Conservation (phyloP, 2,888 invertebrate species). For the Octonoba sinensis region DNA sequence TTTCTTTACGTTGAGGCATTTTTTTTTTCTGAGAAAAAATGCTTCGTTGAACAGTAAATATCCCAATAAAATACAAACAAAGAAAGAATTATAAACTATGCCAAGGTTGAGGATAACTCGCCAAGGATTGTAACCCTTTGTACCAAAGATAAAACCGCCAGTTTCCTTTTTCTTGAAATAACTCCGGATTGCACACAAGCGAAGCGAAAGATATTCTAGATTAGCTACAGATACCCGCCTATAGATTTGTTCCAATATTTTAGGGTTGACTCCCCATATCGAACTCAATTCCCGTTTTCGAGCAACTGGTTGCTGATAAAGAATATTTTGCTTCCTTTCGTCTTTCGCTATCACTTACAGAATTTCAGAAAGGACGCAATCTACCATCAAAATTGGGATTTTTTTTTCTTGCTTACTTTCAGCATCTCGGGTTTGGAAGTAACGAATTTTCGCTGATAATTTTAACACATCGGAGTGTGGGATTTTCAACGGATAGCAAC, state of each 20-base stretch:
- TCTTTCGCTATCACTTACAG: constrained; percentile 35
- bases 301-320: constrained; percentile 62
- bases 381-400: constrained; percentile 57
- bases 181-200: constrained; percentile 31
- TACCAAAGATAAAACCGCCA: constrained; percentile 54
- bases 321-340: constrained; percentile 37
- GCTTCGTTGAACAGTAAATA: no score
- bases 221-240: constrained; percentile 48
- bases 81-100: no score
- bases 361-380: constrained; percentile 24
- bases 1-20: no score
- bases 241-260: constrained; percentile 61
- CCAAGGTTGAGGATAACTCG: constrained; percentile 17
- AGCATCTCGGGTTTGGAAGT: neutral
- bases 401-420: constrained; percentile 9
- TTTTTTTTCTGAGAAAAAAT: no score
- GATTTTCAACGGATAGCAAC: neutral
- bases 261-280: constrained; percentile 54
- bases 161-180: constrained; percentile 25
- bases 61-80: no score
- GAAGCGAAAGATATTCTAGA: constrained; percentile 57
- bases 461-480: neutral
- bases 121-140: constrained; percentile 30
- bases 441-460: constrained; percentile 32
- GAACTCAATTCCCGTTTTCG: constrained; percentile 11